Conservation (phyloP, 2,888 invertebrate genomes). For the Heliconius ethilla region DNA sequence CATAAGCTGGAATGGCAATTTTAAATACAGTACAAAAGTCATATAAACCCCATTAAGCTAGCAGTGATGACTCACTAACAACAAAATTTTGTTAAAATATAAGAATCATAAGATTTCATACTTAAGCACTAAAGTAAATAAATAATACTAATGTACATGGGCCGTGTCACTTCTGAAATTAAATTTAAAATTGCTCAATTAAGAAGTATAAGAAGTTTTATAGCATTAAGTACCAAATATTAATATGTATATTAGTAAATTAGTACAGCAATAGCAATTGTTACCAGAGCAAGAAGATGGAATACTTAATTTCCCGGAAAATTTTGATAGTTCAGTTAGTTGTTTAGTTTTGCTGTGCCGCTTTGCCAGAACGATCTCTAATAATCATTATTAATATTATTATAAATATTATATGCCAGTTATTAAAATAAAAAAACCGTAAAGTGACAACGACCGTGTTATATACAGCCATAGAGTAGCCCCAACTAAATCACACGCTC, state of each 20-base stretch:
- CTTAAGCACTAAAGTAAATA: conserved; percentile 78
- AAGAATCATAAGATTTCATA: conserved; percentile 67
- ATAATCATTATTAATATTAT: neutral
- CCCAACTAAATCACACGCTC: conserved; percentile 46
- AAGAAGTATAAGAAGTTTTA: neutral
- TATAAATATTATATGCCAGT: neutral
- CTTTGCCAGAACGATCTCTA: too few species aligned
- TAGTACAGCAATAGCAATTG: neutral
- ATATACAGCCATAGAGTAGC: conserved; percentile 58
- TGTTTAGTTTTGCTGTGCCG: too few species aligned
- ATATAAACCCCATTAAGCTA: conserved; percentile 59
- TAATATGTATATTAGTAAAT: neutral
- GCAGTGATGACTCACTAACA: conserved; percentile 67
- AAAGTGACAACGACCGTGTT: conserved; percentile 51
- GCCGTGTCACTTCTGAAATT: conserved; percentile 49
- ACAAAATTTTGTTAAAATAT: conserved; percentile 47
- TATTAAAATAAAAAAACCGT: neutral
- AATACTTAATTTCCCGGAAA: too few species aligned
- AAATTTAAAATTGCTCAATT: neutral
- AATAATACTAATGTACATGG: conserved; percentile 79
- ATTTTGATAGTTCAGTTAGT: too few species aligned
- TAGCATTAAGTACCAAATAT: neutral
- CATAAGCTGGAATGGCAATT: conserved; percentile 53
- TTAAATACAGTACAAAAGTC: conserved; percentile 44
- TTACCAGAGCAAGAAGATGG: neutral